Evolutionary conservation across 2,888 invertebrate genomes (phyloP), one percentile per base, ranked within the genome.

Genomic region (Ferdinandea cuprea): DNA sequence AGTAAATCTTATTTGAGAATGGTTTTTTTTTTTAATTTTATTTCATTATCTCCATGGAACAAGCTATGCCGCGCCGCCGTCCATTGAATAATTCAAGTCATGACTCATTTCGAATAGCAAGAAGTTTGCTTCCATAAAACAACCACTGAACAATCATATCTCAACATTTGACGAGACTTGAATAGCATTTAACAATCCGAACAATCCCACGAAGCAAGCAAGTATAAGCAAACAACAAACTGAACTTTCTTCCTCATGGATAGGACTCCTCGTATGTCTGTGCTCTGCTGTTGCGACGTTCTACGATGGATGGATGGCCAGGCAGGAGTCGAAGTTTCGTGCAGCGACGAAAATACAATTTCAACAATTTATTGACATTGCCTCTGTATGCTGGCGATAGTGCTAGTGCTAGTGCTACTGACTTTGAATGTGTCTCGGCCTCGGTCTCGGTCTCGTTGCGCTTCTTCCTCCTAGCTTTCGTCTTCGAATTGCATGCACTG

Each of bases 281-380:
- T 6, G 7, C n/a, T n/a, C 28, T 30, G 44, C 17, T 15, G 5
- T 15, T n/a, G n/a, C 52, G 7, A 13, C 13, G 7, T 13, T 48
- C 25, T 25, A 25, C 25, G 2, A 8, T 15, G 17, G 25, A 30
- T 21, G 13, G 54, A 17, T 44, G 15, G 40, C 7, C 15, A 6
- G 11, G 13, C 13, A 35, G 25, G 32, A 17, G 40, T 28, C 25
- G 48, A 50, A 56, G 66, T 30, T 72, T 72, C 65, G 78, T 78
- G 72, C 72, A 72, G 58, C 37, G 65, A 42, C 81, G 54, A 66
- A 77, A 81, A 66, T 78, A 83, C 72, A 83, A 73, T 83, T 83
- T 68, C n/a, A 61, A 73, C 72, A 73, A 78, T 83, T 83, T 78
- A 83, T 83, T 83, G 83, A 78, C 78, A 63, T 68, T 63, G 78